phyloP scores from a whole-genome alignment of 2,888 invertebrate genomes.

The Pardosa pseudoannulata region DNA sequence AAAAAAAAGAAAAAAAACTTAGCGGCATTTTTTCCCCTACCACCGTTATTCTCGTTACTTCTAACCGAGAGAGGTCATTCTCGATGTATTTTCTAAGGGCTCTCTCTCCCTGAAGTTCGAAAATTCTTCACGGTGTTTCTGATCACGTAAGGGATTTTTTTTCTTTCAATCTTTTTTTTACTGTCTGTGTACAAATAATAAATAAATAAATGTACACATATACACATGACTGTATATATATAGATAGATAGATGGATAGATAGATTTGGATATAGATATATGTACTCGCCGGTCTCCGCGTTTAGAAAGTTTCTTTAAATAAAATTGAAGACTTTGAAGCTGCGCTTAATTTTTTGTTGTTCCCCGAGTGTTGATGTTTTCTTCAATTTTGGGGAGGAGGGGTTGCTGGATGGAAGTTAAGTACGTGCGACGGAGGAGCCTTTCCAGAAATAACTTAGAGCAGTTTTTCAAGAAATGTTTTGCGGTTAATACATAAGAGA shows the following conservation, averaged over 20 bases:
- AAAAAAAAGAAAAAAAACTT: slow-evolving; percentile 6
- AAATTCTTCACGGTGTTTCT: slow-evolving; percentile 33
- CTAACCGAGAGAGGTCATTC: slow-evolving; percentile 5
- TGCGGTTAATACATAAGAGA: slow-evolving; percentile 47
- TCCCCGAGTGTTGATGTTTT: slow-evolving; percentile 57
- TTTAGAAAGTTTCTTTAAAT: slow-evolving; percentile 59
- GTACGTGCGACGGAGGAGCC: slow-evolving; percentile 37
- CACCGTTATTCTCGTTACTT: slow-evolving; percentile 26
- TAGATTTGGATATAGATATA: not conserved
- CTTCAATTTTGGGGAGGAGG: slow-evolving; percentile 31
- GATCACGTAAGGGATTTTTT: slow-evolving; percentile 59
- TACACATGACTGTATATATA: too few species aligned
- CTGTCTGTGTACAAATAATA: too few species aligned
- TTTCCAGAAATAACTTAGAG: not conserved
- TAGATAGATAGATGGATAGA: not conserved
- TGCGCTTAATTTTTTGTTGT: slow-evolving; percentile 33
- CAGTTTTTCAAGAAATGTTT: not conserved
- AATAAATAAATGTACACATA: slow-evolving; percentile 24
- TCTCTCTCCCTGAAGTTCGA: slow-evolving; percentile 24
- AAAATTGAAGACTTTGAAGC: slow-evolving; percentile 69
- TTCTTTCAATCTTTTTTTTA: too few species aligned
- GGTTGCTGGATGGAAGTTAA: slow-evolving; percentile 21
- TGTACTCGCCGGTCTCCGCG: not conserved
- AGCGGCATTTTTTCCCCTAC: not conserved
- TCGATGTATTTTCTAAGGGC: not conserved